phyloP scores from a whole-genome alignment of 2,113 vertebrate species.

The Phocoena sinus region DNA sequence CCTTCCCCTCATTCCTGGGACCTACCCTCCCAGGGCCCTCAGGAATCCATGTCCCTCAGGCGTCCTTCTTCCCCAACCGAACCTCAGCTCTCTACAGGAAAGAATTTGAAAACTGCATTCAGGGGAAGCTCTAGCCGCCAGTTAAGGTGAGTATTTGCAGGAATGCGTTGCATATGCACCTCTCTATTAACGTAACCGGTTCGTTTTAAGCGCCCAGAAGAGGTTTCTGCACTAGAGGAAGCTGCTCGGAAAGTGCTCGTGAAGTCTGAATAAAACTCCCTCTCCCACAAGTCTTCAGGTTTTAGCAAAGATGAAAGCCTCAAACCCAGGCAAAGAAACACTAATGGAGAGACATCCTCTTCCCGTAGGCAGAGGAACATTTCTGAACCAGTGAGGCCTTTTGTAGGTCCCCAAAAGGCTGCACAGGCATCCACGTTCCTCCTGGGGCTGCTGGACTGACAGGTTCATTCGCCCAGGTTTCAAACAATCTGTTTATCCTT shows the following conservation, averaged over 20 bases:
- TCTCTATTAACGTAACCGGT: background rate
- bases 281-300: background rate
- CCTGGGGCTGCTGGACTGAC: background rate
- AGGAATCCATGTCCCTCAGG: background rate
- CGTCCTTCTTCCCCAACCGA: background rate
- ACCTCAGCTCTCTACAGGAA: background rate
- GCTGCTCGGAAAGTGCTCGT: background rate
- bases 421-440: background rate
- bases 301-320: background rate
- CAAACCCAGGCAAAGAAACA: background rate
- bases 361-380: background rate
- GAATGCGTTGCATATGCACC: fast-evolving
- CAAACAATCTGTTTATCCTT: background rate
- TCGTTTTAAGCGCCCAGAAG: background rate
- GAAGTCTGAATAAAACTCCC: background rate
- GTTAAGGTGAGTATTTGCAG: background rate
- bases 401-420: background rate
- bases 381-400: background rate
- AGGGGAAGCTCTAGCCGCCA: background rate
- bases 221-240: background rate
- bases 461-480: background rate
- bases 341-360: background rate
- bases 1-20: background rate
- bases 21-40: too few relatives aligned
- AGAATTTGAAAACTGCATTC: background rate